Conservation (phyloP, 2,113 vertebrate species). For the Tyto alba region DNA sequence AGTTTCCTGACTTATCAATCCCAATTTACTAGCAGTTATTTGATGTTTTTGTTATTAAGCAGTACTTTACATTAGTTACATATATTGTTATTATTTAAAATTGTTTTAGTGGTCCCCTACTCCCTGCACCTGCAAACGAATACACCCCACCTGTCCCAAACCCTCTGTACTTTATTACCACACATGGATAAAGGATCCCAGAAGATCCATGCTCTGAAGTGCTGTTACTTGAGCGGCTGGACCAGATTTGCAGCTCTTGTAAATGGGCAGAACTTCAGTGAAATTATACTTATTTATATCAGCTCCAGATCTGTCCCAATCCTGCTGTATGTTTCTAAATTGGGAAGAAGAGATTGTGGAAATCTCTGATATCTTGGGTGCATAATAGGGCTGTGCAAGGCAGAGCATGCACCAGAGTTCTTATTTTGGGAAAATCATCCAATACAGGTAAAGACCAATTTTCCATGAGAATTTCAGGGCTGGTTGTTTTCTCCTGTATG, state of each 20-base stretch:
- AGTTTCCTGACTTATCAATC: not conserved
- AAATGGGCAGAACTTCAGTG: not conserved
- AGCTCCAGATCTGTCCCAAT: not conserved
- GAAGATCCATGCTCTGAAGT: constrained; percentile 21
- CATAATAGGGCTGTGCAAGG: not conserved
- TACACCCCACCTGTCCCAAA: not conserved
- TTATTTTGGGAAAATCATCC: not conserved
- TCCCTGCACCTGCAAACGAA: not conserved
- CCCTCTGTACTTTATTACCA: not conserved
- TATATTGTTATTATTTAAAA: not conserved
- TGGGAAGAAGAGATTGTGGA: not conserved
- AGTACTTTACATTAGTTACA: not conserved
- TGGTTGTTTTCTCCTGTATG: not conserved
- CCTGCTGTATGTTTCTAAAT: not conserved
- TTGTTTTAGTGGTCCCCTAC: not conserved
- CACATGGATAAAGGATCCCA: not conserved
- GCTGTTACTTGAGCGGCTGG: constrained; percentile 6
- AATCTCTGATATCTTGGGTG: not conserved
- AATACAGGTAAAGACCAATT: not conserved
- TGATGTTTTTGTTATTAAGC: not conserved
- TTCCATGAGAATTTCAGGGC: not conserved
- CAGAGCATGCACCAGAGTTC: not conserved
- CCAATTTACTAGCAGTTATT: not conserved
- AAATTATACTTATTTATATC: not conserved
- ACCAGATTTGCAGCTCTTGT: constrained; percentile 17